These are phyloP conservation scores for Lepus europaeus DNA, from an alignment of 2,113 vertebrate genomes.

Conservation along the genomic window DNA sequence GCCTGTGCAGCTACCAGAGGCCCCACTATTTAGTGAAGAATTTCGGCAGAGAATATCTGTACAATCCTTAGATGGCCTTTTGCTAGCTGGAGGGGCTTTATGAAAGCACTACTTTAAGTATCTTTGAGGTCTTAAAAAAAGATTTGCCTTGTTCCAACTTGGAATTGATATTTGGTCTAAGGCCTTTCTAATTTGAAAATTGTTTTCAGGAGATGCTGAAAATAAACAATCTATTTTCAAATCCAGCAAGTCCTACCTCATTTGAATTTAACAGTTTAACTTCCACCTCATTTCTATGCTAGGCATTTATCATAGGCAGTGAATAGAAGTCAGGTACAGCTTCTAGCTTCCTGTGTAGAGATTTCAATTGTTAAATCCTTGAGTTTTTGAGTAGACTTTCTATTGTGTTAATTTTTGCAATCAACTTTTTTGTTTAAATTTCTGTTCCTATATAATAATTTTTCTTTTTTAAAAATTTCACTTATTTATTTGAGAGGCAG, in stretches of 20 bases:
- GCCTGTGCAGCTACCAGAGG: not conserved
- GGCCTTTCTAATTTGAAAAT: not conserved
- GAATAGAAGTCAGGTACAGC: not conserved
- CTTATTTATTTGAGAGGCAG: too few species aligned
- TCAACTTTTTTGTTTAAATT: not conserved
- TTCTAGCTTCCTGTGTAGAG: not conserved
- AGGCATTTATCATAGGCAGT: not conserved
- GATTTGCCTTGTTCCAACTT: not conserved
- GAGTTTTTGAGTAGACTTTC: not conserved
- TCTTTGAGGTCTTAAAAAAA: not conserved
- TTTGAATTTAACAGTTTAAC: not conserved
- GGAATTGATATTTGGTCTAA: not conserved
- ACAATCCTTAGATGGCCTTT: not conserved
- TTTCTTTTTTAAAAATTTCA: not conserved
- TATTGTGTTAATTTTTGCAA: not conserved
- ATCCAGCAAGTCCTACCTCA: not conserved
- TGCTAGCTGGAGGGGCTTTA: not conserved
- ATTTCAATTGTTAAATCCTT: not conserved
- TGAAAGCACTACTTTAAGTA: not conserved
- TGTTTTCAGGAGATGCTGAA: not conserved
- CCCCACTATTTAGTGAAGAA: not conserved
- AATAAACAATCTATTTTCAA: not conserved
- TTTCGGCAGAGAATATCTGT: not conserved
- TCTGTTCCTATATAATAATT: not conserved
- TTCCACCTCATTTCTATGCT: not conserved